These are phyloP conservation scores for Brachionus koreanus DNA, from an alignment of 1,140 invertebrate genomes.

Conservation along the genomic window DNA sequence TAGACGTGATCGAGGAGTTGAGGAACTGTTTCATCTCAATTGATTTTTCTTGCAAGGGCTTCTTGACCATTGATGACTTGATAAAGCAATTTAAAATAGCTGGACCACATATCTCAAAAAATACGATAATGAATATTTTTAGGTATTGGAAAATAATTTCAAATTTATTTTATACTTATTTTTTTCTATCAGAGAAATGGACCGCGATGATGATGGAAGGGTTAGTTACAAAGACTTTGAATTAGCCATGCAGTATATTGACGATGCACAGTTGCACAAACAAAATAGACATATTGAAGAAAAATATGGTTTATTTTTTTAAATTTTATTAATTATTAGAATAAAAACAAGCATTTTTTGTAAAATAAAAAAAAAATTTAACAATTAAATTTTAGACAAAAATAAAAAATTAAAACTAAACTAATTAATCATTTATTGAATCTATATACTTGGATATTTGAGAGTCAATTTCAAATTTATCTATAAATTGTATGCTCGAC, in stretches of 20 bases:
- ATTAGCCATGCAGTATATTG: constrained; percentile 56
- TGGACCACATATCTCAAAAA: constrained; percentile 51
- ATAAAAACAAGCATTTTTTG: not conserved
- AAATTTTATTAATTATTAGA: not conserved
- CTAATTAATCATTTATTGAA: not conserved
- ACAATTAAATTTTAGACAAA: not conserved
- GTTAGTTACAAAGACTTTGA: constrained; percentile 59
- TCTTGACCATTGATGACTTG: constrained; percentile 54
- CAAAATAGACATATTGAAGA: not conserved
- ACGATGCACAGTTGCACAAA: not conserved
- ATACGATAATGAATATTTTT: constrained; percentile 52
- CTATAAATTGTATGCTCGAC: not conserved
- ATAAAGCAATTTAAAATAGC: constrained; percentile 51
- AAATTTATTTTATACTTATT: constrained; percentile 34
- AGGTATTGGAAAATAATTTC: constrained; percentile 48
- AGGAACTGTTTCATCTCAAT: constrained; percentile 20
- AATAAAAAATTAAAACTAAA: not conserved
- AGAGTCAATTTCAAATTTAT: not conserved
- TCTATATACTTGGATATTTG: constrained; percentile 3
- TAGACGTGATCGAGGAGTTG: constrained; percentile 20
- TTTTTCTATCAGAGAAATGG: constrained; percentile 51
- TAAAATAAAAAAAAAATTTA: not conserved
- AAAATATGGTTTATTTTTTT: constrained; percentile 4
- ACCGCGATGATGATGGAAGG: constrained; percentile 56
- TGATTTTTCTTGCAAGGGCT: constrained; percentile 52